Base-by-base conservation (phyloP, 1,140 invertebrate genomes). In the Aporrectodea caliginosa region DNA sequence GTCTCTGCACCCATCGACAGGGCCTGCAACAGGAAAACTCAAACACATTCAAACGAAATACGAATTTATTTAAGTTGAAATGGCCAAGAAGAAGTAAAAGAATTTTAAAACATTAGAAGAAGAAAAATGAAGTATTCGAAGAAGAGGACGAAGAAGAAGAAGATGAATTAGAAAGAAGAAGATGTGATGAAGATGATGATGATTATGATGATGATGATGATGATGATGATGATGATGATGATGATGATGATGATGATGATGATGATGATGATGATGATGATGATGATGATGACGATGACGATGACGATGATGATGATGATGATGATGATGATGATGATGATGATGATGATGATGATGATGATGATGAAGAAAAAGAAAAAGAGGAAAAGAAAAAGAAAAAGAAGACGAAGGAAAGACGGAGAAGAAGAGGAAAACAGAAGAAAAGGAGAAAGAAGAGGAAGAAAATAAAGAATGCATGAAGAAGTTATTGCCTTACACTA, bases 231-330 rank as follows among this genome's bases (percentile, higher is more conserved):
- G 79, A 35, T 77, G 75, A 71, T 77, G 75, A 35, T 43, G 33
- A 35, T 72, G 75, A 58, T 68, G 71, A 34, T 73, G 70, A 16
- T 72, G 71, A 35, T 73, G 78, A 35, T 73, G 72, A n/a, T 58
- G 33, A 32, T 22, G 27, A 76, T 27, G 35, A 69, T 43, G 75
- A 80, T 34, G 74, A 80, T 22, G 79, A 80, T 34, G 79, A 80
- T 70, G 73, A 80, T 77, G 74, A 71, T 77, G 79, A 69, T 71
- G 79, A 71, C 33, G 79, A 77, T 72, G 75, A 71, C 35, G 58
- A 71, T 72, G 32, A 77, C 77, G 27, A 77, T 80, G 73, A 77
- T 70, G 35, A 69, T 16, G 69, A 79, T 35, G 77, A 79, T 74
- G 77, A 77, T 71, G 69, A 33, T 69, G 77, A 77, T 74, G 77